phyloP scores from a whole-genome alignment of 2,113 vertebrate species.

The Pelmatolapia mariae region DNA sequence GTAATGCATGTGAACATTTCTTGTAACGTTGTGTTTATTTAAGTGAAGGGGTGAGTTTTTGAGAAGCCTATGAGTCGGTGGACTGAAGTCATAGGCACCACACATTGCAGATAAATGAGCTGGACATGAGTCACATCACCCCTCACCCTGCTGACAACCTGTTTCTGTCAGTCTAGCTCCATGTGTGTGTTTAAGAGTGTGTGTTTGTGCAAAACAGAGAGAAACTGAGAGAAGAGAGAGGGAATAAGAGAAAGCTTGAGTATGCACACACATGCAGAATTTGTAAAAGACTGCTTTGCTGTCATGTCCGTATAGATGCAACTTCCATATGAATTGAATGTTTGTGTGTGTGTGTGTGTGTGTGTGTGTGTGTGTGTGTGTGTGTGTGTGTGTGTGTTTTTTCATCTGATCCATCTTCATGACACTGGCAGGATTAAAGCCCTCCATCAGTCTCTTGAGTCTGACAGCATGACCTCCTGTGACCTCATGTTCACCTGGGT shows the following conservation, averaged over 20 bases:
- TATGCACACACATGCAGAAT: neutral
- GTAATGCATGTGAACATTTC: neutral
- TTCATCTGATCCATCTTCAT: slow-evolving; percentile 77
- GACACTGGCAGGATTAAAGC: slow-evolving; percentile 71
- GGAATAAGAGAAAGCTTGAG: neutral
- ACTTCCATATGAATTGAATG: neutral
- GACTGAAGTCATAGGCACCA: slow-evolving; percentile 28
- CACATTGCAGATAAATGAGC: slow-evolving; percentile 49
- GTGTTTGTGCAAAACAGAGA: neutral
- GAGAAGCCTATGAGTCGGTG: neutral
- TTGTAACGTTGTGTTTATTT: neutral
- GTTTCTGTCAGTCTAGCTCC: slow-evolving; percentile 73
- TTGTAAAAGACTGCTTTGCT: neutral
- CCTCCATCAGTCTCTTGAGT: slow-evolving; percentile 53
- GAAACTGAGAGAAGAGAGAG: neutral
- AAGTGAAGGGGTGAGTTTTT: neutral
- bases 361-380: neutral
- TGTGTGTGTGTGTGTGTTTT: slow-evolving; percentile 1
- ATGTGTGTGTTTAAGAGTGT: neutral
- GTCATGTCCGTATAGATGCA: neutral
- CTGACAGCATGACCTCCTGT: slow-evolving; percentile 44
- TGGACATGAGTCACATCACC: slow-evolving; percentile 60
- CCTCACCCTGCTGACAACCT: slow-evolving; percentile 70
- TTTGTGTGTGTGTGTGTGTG: neutral
- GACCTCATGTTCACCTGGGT: slow-evolving; percentile 39